Evolutionary conservation across 1,140 invertebrate species (phyloP).

Genomic region (Sminthurinus signatus): DNA sequence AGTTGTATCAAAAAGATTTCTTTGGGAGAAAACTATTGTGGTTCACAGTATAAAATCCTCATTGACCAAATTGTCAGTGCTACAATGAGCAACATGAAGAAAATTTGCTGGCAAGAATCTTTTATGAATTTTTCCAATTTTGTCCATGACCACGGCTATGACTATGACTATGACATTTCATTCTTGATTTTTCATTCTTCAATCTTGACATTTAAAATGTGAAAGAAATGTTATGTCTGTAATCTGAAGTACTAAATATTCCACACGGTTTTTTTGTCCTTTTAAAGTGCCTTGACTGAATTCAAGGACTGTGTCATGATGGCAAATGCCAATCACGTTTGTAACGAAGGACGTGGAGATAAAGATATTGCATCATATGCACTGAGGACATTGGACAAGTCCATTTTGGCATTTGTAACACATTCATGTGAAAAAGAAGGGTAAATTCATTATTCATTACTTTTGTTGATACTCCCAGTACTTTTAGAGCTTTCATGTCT

Average conservation of each 20-base stretch:
- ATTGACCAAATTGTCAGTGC: slow-evolving; percentile 34
- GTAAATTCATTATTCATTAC: not conserved
- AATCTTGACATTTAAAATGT: too few species aligned
- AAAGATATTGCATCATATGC: not conserved
- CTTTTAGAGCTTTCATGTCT: too few species aligned
- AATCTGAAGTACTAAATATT: too few species aligned
- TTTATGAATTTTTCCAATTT: too few species aligned
- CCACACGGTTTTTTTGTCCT: too few species aligned
- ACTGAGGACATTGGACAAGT: slow-evolving; percentile 2
- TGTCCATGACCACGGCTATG: too few species aligned
- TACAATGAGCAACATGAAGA: slow-evolving; percentile 29
- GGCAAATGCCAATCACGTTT: not conserved
- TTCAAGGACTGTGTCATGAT: slow-evolving; percentile 7
- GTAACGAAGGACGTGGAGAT: not conserved
- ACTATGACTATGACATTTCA: too few species aligned
- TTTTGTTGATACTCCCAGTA: not conserved
- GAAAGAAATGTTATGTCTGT: too few species aligned
- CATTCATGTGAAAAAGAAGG: slow-evolving; percentile 7
- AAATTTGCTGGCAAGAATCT: slow-evolving; percentile 38
- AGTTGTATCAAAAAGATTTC: slow-evolving; percentile 38
- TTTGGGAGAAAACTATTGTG: slow-evolving; percentile 33
- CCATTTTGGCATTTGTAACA: not conserved
- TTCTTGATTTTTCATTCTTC: too few species aligned
- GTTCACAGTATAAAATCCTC: slow-evolving; percentile 36
- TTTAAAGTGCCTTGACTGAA: slow-evolving; percentile 2